Evolutionary conservation across 2,888 invertebrate genomes (phyloP).

Genomic region (Melanostoma scalare): DNA sequence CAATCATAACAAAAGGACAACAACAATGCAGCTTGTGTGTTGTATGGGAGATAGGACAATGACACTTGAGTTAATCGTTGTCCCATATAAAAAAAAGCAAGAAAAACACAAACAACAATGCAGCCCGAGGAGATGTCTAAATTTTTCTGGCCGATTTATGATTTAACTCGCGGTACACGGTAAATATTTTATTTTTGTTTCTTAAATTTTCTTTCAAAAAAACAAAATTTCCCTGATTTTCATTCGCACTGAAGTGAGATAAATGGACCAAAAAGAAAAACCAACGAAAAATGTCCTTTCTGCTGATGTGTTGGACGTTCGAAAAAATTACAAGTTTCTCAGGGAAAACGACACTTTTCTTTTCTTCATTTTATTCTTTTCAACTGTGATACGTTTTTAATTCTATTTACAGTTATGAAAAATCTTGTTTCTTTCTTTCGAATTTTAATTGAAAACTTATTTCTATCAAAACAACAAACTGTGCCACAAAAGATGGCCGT

Average conservation of each 20-base stretch:
- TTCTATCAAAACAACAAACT: constrained; percentile 35
- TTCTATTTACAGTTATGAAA: not conserved
- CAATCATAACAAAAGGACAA: constrained; percentile 47
- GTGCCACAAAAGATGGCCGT: constrained; percentile 72
- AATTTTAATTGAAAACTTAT: not conserved
- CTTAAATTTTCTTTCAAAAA: constrained; percentile 5
- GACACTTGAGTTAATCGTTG: constrained; percentile 68
- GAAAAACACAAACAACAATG: constrained; percentile 9
- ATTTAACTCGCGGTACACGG: not conserved
- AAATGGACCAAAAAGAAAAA: constrained; percentile 48
- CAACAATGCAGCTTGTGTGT: constrained; percentile 36
- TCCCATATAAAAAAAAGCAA: constrained; percentile 20
- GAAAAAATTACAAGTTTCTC: not conserved
- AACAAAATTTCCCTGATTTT: constrained; percentile 39
- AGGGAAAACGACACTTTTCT: constrained; percentile 23
- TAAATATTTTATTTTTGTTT: not conserved
- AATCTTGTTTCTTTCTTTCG: constrained; percentile 10
- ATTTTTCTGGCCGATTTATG: not conserved
- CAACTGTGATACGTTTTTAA: constrained; percentile 44
- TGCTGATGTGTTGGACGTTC: constrained; percentile 7
- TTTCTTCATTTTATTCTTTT: not conserved
- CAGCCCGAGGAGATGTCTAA: constrained; percentile 16
- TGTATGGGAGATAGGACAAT: constrained; percentile 59
- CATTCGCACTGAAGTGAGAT: constrained; percentile 4
- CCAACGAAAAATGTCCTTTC: constrained; percentile 43